A percentile compares a stretch with the other conserved stretches of the same genome.
Conservation (phyloP, 2,113 vertebrate species). For the Vidua macroura region DNA sequence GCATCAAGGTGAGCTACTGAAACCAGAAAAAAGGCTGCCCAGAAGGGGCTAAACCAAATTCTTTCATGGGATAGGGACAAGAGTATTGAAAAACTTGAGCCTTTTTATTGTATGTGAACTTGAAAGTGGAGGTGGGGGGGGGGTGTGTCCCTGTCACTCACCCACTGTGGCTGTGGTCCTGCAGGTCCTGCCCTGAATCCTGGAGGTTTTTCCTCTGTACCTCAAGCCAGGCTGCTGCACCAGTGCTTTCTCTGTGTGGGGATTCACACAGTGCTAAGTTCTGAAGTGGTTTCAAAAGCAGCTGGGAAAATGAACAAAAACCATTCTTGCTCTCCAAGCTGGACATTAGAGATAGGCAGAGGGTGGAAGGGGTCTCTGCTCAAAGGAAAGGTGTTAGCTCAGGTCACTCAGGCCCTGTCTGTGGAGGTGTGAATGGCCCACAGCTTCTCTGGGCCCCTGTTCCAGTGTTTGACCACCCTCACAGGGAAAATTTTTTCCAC, state of each 20-base stretch:
- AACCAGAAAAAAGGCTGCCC: neutral
- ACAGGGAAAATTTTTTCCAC: neutral
- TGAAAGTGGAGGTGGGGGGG: neutral
- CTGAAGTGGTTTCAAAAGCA: neutral
- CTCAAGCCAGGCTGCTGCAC: neutral
- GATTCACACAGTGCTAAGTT: neutral
- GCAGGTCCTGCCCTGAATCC: neutral
- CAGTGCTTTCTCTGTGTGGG: neutral
- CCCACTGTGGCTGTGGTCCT: neutral
- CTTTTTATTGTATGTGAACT: neutral
- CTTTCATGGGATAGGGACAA: neutral
- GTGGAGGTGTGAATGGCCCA: neutral
- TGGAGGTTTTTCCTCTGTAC: neutral
- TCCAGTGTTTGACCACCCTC: neutral
- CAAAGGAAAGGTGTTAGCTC: neutral
- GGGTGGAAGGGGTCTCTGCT: neutral
- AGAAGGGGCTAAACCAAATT: neutral
- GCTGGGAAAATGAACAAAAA: neutral
- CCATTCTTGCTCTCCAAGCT: neutral
- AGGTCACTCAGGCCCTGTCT: neutral
- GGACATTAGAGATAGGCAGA: accelerated
- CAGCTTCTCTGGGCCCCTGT: neutral
- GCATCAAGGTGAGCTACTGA: neutral
- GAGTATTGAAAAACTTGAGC: neutral
- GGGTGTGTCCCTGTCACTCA: neutral